A percentile compares a stretch with the other conserved stretches of the same genome.
Evolutionary conservation across 1,140 invertebrate genomes (phyloP).

Genomic region (Harpegnathos saltator): DNA sequence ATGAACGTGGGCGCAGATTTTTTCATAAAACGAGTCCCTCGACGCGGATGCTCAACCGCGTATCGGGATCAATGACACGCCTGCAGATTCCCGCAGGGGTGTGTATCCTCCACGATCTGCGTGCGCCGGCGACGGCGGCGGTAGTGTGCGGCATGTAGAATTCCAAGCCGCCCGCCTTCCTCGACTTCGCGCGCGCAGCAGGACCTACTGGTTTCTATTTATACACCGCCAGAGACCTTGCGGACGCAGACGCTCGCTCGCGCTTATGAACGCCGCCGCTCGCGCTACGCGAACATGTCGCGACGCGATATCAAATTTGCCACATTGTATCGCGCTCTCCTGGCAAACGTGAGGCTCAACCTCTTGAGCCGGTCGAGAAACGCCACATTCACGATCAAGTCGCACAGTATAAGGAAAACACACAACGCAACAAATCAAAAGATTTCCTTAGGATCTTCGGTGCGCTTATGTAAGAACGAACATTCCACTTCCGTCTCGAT

Average conservation of each 20-base stretch:
- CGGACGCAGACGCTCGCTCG: conserved; percentile 57
- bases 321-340: not conserved
- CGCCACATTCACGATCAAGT: too few species aligned
- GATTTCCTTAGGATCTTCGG: too few species aligned
- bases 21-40: conserved; percentile 70
- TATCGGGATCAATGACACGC: conserved; percentile 82
- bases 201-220: conserved; percentile 84
- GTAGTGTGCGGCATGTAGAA: conserved; percentile 72
- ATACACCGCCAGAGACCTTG: conserved; percentile 79
- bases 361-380: too few species aligned
- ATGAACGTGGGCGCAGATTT: conserved; percentile 75
- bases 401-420: too few species aligned
- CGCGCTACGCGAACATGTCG: conserved; percentile 20
- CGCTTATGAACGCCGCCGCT: conserved; percentile 52
- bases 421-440: too few species aligned
- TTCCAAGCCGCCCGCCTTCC: conserved; percentile 79
- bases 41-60: conserved; percentile 68
- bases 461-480: too few species aligned
- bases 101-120: conserved; percentile 76
- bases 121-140: conserved; percentile 65
- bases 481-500: too few species aligned
- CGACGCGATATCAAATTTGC: conserved; percentile 7
- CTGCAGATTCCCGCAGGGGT: conserved; percentile 75
- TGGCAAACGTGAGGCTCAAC: too few species aligned
- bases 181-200: conserved; percentile 77